Base-by-base conservation (phyloP, 2,797 vertebrate genomes). In the Lagodon rhomboides region DNA sequence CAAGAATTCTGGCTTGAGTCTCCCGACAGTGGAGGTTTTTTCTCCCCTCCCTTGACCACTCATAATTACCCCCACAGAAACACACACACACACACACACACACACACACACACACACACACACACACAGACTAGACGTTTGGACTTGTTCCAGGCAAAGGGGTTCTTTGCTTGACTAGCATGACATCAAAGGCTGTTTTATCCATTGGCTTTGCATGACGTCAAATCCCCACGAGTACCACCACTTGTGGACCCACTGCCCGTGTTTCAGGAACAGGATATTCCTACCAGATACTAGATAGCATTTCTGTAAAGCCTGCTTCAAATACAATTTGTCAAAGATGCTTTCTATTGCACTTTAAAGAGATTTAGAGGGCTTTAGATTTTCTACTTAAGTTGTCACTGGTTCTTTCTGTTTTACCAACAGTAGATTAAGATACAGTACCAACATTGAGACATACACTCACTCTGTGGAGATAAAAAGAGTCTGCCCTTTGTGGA, bases 151-250 rank as follows among this genome's bases (percentile, higher is more conserved):
- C 89, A 91, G 64, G 56, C 73, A 30, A 38, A 64, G 73, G 75
- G 62, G 49, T 41, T 86, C 79, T 88, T 72, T 12, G 66, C 87
- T 89, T 58, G 61, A 87, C 87, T 84, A 84, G 63, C 73, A 44
- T 74, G 82, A 86, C 85, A 91, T 92, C 86, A 93, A 92, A 93
- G 87, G 70, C 49, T 3, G 61, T 83, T 90, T 92, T 73, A 90
- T 92, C 77, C 84, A 17, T 17, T 68, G 72, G 77, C 73, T 85
- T 77, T 76, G 71, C 12, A 4, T 89, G 75, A 92, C 55, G 70
- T 89, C 79, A 90, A 91, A 90, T 89, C 83, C 87, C 74, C 75
- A 80, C 1, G 47, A 85, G 83, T 58, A 53, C 30, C 25, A 63
- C 74, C 73, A 76, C 68, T 87, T 80, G 79, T 79, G 77, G 79